Evolutionary conservation across 2,888 invertebrate species (phyloP), one percentile per base, ranked within the genome.

Genomic region (Ophion ellenae): DNA sequence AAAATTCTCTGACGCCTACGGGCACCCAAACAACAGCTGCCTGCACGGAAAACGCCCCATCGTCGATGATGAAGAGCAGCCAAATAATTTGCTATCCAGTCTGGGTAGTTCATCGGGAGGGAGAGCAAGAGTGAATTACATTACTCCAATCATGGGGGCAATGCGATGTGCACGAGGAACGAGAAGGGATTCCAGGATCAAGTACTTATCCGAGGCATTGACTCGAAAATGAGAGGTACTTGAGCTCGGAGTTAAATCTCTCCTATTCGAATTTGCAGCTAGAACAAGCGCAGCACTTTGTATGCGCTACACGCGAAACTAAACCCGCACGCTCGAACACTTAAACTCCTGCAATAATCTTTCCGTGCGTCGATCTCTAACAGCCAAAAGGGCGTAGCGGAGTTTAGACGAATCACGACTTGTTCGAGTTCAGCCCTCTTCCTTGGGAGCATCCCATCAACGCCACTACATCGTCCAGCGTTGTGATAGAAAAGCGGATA

Each of bases 171-270:
- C 28, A 66, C 63, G 61, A 64, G 47, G 61, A 53, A 59, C 17
- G 59, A 20, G 28, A 28, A 57, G 70, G 57, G 66, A 61, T 67
- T 64, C 59, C 14, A n/a, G 86, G 83, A 85, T 85, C 85, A 85
- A 85, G 85, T 81, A 85, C 83, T 79, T 83, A 83, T 85, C 83
- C 87, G 78, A 83, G 78, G 83, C 83, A 84, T 81, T 71, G 83
- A 77, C 70, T 83, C 83, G 85, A 85, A 83, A 81, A 83, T 83
- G 85, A 85, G 79, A 76, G 84, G 70, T 84, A 83, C 85, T 83
- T 82, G 83, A 74, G 87, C 80, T 81, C 53, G 11, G 83, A 84
- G 83, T 84, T 84, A 84, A 86, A 86, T 83, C 83, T 86, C 83
- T 83, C 86, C 81, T 70, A 78, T 81, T 75, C 63, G 78, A 79